Conservation (phyloP, 2,888 invertebrate genomes). For the Folsomia manolachei region DNA sequence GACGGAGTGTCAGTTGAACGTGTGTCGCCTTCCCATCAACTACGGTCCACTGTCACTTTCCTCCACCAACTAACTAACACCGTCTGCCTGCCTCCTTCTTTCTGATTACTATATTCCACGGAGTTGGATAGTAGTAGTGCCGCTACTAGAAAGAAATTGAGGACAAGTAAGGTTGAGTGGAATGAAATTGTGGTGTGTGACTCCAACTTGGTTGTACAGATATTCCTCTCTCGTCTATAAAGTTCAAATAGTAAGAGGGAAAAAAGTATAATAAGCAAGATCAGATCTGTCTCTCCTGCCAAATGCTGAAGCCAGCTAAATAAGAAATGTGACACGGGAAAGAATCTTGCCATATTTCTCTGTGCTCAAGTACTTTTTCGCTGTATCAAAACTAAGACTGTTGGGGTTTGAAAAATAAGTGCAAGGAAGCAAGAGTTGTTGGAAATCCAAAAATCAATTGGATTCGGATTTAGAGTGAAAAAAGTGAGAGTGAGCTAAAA, state of each 20-base stretch:
- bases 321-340: neutral
- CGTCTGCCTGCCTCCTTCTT: neutral
- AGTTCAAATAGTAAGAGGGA: neutral
- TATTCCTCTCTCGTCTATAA: neutral
- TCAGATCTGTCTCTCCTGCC: neutral
- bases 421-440: neutral
- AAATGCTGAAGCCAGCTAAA: neutral
- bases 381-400: neutral
- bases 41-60: neutral
- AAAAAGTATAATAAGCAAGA: conserved; percentile 8
- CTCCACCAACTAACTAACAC: neutral
- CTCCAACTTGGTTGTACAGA: neutral
- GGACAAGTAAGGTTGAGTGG: neutral
- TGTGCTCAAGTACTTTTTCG: neutral
- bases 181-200: neutral
- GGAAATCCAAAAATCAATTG: conserved; percentile 8
- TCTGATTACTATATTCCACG: too few relatives aligned
- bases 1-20: conserved; percentile 13
- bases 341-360: neutral
- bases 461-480: neutral
- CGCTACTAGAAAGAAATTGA: neutral
- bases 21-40: conserved; percentile 10
- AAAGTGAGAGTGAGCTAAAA: neutral
- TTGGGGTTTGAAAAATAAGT: neutral
- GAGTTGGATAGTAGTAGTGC: too few relatives aligned